Conservation (phyloP, 2,797 vertebrate genomes). For the Setipinna tenuifilis region DNA sequence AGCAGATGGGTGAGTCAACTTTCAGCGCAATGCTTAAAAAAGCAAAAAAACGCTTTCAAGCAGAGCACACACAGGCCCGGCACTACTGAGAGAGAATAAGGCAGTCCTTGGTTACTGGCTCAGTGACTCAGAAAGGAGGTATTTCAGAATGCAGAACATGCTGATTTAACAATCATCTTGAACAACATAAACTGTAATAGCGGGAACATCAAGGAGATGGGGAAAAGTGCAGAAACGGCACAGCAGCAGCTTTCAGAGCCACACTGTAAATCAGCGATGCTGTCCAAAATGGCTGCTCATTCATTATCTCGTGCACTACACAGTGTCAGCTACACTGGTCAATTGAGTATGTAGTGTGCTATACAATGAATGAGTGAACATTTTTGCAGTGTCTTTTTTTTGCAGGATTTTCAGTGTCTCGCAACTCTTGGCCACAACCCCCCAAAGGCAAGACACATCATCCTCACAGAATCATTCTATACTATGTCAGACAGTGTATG, state of each 20-base stretch:
- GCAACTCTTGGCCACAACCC: too few species aligned
- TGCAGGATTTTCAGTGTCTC: too few species aligned
- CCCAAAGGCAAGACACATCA: too few species aligned
- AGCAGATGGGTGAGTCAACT: conserved; percentile 5
- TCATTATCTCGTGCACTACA: too few species aligned
- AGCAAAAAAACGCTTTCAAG: neutral
- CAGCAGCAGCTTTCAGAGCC: neutral
- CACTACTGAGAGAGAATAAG: neutral
- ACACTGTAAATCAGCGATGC: neutral
- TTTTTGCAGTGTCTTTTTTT: too few species aligned
- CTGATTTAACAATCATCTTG: neutral
- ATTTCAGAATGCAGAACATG: conserved; percentile 6
- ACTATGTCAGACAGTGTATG: too few species aligned
- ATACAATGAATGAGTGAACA: too few species aligned
- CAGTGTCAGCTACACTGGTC: too few species aligned
- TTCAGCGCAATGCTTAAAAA: neutral
- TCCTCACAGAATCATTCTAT: too few species aligned
- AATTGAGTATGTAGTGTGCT: too few species aligned
- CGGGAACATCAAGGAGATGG: neutral
- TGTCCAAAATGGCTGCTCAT: neutral
- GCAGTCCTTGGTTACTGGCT: neutral
- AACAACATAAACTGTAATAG: neutral
- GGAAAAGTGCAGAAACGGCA: neutral
- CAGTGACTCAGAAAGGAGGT: neutral
- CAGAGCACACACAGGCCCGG: neutral